Conservation (phyloP, 2,888 invertebrate genomes). For the Athalia rosae region DNA sequence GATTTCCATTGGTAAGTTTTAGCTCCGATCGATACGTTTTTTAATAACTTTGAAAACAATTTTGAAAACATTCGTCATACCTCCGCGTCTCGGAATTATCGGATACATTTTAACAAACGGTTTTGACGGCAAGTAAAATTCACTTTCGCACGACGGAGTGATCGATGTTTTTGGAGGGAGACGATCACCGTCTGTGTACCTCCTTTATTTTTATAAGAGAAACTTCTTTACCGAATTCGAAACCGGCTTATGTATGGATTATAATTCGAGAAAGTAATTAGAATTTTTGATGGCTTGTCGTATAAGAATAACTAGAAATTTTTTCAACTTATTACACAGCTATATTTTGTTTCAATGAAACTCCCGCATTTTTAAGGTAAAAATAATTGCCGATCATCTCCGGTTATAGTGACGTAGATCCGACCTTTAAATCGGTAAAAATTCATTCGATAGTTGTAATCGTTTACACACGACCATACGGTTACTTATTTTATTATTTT, state of each 20-base stretch:
- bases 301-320: too few species aligned
- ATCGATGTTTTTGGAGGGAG: not conserved
- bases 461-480: not conserved
- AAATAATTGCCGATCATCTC: too few species aligned
- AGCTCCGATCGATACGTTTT: not conserved
- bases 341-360: too few species aligned
- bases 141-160: not conserved
- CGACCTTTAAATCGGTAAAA: not conserved
- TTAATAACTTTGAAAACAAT: too few species aligned
- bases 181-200: not conserved
- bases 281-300: not conserved
- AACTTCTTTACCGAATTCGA: conserved; percentile 12
- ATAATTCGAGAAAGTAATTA: conserved; percentile 13
- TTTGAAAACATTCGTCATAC: not conserved
- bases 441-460: not conserved
- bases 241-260: conserved; percentile 1
- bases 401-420: too few species aligned
- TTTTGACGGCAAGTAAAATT: not conserved
- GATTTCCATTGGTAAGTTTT: conserved; percentile 31
- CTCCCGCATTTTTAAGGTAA: too few species aligned
- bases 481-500: not conserved
- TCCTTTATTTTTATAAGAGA: conserved; percentile 15
- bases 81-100: not conserved
- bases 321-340: too few species aligned
- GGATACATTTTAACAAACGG: not conserved